phyloP scores from a whole-genome alignment of 2,888 invertebrate genomes.

The Vanessa cardui region DNA sequence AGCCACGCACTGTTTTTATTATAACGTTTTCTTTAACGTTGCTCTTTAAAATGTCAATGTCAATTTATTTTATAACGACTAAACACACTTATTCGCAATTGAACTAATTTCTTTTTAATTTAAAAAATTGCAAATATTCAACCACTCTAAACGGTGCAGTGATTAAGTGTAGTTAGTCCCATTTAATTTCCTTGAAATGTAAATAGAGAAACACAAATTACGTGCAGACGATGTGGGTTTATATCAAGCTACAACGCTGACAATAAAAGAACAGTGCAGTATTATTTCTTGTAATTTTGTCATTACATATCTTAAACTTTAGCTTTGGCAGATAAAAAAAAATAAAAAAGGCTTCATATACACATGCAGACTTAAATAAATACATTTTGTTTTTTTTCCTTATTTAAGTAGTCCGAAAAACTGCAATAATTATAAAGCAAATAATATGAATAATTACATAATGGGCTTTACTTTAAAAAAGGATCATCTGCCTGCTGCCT shows the following conservation, averaged over 20 bases:
- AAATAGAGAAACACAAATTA: constrained; percentile 27
- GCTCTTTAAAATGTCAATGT: too few relatives aligned
- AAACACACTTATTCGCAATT: constrained; percentile 4
- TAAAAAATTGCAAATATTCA: not conserved
- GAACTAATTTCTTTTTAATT: not conserved
- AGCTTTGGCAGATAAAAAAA: constrained; percentile 24
- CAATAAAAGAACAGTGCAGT: constrained; percentile 43
- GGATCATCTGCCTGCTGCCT: too few relatives aligned
- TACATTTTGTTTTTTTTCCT: too few relatives aligned
- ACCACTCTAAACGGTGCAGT: constrained; percentile 14
- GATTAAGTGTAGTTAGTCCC: constrained; percentile 12
- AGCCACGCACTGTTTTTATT: too few relatives aligned
- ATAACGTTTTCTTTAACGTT: too few relatives aligned
- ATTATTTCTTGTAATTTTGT: constrained; percentile 34
- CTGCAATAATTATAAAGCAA: too few relatives aligned
- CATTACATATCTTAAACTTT: constrained; percentile 1
- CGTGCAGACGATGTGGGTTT: constrained; percentile 18
- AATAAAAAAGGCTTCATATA: too few relatives aligned
- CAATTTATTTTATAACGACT: not conserved
- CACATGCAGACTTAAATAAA: too few relatives aligned
- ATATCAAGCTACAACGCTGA: constrained; percentile 41
- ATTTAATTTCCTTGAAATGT: constrained; percentile 3
- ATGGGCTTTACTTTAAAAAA: too few relatives aligned
- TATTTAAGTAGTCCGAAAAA: too few relatives aligned
- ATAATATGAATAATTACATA: not conserved